Percentiles rank a stretch among this genome's conserved stretches.
Conservation (phyloP, 2,113 vertebrate genomes). For the Scatophagus argus region DNA sequence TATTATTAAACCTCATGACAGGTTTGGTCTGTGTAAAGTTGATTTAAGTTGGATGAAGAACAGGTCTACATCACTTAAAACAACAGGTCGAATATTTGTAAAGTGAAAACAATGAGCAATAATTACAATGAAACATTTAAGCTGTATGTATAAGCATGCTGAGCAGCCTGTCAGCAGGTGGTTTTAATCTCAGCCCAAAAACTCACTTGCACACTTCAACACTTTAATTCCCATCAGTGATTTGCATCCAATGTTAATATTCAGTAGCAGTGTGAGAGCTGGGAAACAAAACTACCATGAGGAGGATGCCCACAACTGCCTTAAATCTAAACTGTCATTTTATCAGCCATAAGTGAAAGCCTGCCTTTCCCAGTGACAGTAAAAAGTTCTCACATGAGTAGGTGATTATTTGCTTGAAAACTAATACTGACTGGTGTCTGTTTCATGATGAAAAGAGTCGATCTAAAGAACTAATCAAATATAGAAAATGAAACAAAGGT, state of each 20-base stretch:
- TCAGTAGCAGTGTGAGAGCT: not conserved
- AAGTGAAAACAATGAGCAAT: no score
- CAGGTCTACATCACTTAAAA: no score
- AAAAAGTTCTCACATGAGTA: not conserved
- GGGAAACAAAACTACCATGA: not conserved
- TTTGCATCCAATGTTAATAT: not conserved
- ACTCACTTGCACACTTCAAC: not conserved
- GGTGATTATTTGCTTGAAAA: not conserved
- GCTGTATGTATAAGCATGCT: not conserved
- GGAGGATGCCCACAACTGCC: no score
- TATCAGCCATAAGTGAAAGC: not conserved
- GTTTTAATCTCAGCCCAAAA: not conserved
- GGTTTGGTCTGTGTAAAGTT: not conserved
- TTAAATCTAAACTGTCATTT: not conserved
- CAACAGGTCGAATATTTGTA: no score
- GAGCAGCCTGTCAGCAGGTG: not conserved
- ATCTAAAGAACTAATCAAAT: no score
- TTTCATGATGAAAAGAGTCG: no score
- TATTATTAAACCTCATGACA: no score
- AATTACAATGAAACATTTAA: not conserved
- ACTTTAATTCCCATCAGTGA: no score
- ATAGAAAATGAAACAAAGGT: no score
- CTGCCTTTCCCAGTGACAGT: not conserved
- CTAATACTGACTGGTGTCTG: not conserved
- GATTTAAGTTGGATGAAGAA: no score